Percentiles rank a stretch among this genome's conserved stretches.
phyloP scores from a whole-genome alignment of 2,113 vertebrate species.

The Chamaea fasciata region DNA sequence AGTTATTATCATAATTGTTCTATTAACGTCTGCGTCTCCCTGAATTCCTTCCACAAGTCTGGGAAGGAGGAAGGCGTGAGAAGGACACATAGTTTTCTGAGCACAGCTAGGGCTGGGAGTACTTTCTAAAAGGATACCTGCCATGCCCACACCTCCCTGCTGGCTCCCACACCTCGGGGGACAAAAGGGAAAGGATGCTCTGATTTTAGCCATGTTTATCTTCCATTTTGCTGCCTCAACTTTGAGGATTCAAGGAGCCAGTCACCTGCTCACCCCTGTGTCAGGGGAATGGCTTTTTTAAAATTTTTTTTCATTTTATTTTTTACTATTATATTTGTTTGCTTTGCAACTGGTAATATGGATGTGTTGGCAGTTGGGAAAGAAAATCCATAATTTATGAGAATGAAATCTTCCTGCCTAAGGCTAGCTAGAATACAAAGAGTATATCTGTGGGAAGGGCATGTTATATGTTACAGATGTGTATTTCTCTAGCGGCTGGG shows the following conservation, averaged over 20 bases:
- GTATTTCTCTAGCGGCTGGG: slow-evolving; percentile 20
- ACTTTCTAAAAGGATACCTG: slow-evolving; percentile 11
- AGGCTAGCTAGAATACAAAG: slow-evolving; percentile 44
- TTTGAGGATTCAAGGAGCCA: neutral
- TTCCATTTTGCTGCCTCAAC: slow-evolving; percentile 22
- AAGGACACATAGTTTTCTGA: slow-evolving; percentile 18
- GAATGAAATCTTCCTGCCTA: slow-evolving; percentile 48
- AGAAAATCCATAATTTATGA: slow-evolving; percentile 53
- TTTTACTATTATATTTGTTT: neutral
- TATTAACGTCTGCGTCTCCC: neutral
- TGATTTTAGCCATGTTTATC: neutral
- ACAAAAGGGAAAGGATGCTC: slow-evolving; percentile 28
- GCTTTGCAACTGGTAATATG: slow-evolving; percentile 24
- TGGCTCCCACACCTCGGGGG: neutral
- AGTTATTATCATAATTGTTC: slow-evolving; percentile 39
- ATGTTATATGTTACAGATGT: slow-evolving; percentile 46
- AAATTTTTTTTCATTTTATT: neutral
- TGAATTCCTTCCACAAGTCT: slow-evolving; percentile 30
- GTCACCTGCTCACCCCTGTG: neutral
- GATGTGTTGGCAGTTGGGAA: slow-evolving; percentile 39
- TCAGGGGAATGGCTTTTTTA: neutral
- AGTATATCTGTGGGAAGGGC: slow-evolving; percentile 42
- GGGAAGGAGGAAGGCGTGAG: neutral
- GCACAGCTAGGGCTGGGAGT: neutral
- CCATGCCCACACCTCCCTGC: neutral